A percentile compares a stretch with the other conserved stretches of the same genome.
Evolutionary conservation across 2,113 vertebrate species (phyloP).

Genomic region (Rutilus rutilus): DNA sequence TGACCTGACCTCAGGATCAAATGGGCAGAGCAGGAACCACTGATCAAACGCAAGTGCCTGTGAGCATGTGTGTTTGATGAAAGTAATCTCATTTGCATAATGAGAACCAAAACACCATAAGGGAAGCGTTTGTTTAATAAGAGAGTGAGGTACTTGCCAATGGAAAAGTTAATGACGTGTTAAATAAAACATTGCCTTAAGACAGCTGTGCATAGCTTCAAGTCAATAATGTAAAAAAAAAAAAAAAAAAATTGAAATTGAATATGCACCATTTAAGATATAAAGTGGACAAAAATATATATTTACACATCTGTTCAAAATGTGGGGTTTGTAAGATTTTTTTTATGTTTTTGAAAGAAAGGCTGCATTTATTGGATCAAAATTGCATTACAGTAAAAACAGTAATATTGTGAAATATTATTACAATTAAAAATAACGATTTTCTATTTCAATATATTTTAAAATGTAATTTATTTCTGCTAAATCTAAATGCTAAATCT

Average conservation of each 20-base stretch:
- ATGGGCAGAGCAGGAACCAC: not conserved
- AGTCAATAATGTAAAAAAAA: not conserved
- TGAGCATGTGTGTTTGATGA: constrained; percentile 7
- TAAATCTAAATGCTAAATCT: too few relatives aligned
- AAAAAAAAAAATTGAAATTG: too few relatives aligned
- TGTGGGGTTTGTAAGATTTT: too few relatives aligned
- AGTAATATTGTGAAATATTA: not conserved
- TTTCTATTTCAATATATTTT: not conserved
- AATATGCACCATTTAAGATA: not conserved
- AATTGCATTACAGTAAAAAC: not conserved
- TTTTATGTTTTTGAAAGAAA: not conserved
- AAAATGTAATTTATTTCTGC: too few relatives aligned
- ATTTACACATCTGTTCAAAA: too few relatives aligned
- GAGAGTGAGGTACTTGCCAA: not conserved
- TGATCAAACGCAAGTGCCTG: constrained; percentile 18
- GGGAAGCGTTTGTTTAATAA: constrained; percentile 24
- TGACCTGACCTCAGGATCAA: constrained; percentile 34
- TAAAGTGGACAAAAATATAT: not conserved
- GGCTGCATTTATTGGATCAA: not conserved
- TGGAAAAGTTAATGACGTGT: constrained; percentile 14
- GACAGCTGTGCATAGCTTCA: not conserved
- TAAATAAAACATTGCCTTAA: not conserved
- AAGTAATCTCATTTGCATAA: constrained; percentile 28
- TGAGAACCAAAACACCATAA: constrained; percentile 3
- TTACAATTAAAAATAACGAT: not conserved